Conservation (phyloP, 2,113 vertebrate species). For the Lepisosteus oculatus region DNA sequence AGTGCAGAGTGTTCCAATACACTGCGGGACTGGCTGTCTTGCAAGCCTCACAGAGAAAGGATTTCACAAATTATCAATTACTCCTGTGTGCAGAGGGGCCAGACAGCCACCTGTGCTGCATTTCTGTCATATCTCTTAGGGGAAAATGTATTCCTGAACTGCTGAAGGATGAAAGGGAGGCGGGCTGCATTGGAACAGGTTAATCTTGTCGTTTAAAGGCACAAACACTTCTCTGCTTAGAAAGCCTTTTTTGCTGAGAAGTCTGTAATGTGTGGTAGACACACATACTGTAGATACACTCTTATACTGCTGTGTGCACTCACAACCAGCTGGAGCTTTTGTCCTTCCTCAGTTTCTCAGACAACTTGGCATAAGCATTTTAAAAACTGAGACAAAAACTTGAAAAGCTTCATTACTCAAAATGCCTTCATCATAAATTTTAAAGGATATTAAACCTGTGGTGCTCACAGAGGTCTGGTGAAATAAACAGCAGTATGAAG, state of each 20-base stretch:
- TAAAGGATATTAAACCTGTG: conserved; percentile 42
- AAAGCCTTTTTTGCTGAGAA: conserved; percentile 1
- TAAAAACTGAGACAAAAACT: conserved; percentile 14
- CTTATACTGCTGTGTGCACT: neutral
- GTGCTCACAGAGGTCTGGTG: conserved; percentile 26
- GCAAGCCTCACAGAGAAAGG: conserved; percentile 26
- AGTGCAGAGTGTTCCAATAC: conserved; percentile 39
- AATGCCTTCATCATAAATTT: conserved; percentile 47
- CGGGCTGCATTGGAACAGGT: neutral
- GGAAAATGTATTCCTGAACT: conserved; percentile 26
- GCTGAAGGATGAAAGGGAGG: neutral
- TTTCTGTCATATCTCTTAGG: conserved; percentile 20
- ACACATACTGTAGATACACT: neutral
- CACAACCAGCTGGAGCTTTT: conserved; percentile 28
- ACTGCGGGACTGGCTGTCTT: conserved; percentile 43
- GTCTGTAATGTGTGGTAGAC: neutral
- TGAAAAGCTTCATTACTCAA: conserved; percentile 49
- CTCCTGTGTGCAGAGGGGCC: conserved; percentile 27
- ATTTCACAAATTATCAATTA: conserved; percentile 49
- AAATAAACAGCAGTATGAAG: too few relatives aligned
- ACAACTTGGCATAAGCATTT: conserved; percentile 12
- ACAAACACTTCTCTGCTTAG: neutral
- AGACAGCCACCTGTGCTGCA: conserved; percentile 28
- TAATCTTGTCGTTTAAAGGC: conserved; percentile 7
- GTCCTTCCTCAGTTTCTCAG: neutral